These are phyloP conservation scores for Acrocyrtus sp. DNA, from an alignment of 2,888 invertebrate species.

Conservation along the genomic window DNA sequence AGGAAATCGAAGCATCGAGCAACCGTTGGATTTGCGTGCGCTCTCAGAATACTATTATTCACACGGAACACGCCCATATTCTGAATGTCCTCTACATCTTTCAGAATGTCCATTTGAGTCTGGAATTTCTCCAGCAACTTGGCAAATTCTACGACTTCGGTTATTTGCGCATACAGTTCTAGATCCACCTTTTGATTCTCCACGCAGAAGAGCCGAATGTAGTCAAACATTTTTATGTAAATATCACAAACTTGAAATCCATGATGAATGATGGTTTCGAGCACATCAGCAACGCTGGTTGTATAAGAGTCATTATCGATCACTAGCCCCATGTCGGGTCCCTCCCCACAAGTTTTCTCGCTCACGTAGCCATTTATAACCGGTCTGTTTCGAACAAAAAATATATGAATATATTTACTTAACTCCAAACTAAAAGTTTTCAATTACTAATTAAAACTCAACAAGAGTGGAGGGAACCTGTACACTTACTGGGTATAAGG, in stretches of 20 bases:
- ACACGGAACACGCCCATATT: slow-evolving; percentile 80
- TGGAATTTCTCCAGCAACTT: slow-evolving; percentile 76
- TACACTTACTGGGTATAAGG: slow-evolving; percentile 78
- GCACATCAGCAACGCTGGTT: slow-evolving; percentile 70
- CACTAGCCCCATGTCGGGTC: slow-evolving; percentile 78
- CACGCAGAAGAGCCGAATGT: slow-evolving; percentile 75
- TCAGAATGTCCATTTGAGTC: slow-evolving; percentile 75
- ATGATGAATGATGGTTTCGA: slow-evolving; percentile 71
- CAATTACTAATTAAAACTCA: neutral
- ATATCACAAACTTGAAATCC: slow-evolving; percentile 74
- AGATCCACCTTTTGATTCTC: slow-evolving; percentile 77
- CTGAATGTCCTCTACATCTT: slow-evolving; percentile 75
- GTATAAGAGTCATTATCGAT: slow-evolving; percentile 76
- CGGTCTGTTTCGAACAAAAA: slow-evolving; percentile 71
- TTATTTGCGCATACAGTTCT: too few relatives aligned
- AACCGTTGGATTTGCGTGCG: slow-evolving; percentile 78
- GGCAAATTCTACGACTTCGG: slow-evolving; percentile 75
- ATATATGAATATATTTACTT: too few relatives aligned
- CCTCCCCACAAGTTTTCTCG: slow-evolving; percentile 78
- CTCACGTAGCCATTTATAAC: slow-evolving; percentile 85
- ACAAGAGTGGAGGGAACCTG: neutral
- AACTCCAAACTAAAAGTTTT: neutral
- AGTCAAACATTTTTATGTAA: slow-evolving; percentile 75
- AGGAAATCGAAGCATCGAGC: slow-evolving; percentile 75
- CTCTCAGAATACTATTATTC: slow-evolving; percentile 77